Percentiles rank a stretch among this genome's conserved stretches.
Conservation (phyloP, 2,888 invertebrate genomes). For the Frankliniella intonsa region DNA sequence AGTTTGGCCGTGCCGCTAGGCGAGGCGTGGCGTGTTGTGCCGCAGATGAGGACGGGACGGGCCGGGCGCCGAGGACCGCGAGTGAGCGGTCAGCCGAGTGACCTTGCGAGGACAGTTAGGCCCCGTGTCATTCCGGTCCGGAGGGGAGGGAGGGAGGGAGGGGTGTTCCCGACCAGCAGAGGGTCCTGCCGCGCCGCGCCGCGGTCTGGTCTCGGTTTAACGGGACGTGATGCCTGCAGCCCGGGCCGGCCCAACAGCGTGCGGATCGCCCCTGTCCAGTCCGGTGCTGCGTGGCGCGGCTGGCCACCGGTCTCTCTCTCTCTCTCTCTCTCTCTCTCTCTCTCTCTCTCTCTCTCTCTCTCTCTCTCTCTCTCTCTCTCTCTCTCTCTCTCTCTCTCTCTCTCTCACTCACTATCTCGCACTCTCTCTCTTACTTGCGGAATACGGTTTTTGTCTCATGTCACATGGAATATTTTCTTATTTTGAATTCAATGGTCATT, state of each 20-base stretch:
- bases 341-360: constrained; percentile 12
- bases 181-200: not conserved
- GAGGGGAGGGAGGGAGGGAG: not conserved
- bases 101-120: not conserved
- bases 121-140: not conserved
- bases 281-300: too few species aligned
- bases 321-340: constrained; percentile 14
- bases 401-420: not conserved
- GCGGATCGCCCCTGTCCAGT: not conserved
- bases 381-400: not conserved
- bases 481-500: too few species aligned
- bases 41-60: too few species aligned
- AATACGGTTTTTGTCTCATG: too few species aligned
- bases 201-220: not conserved
- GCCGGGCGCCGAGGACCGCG: not conserved
- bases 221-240: too few species aligned
- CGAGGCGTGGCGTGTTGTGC: too few species aligned
- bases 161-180: too few species aligned
- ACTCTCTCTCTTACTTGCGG: too few species aligned
- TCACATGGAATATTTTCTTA: too few species aligned
- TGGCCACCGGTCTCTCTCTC: not conserved
- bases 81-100: not conserved
- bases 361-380: constrained; percentile 8
- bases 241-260: not conserved
- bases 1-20: too few species aligned